These are phyloP conservation scores for Chionis minor DNA, from an alignment of 2,113 vertebrate species.

Conservation along the genomic window DNA sequence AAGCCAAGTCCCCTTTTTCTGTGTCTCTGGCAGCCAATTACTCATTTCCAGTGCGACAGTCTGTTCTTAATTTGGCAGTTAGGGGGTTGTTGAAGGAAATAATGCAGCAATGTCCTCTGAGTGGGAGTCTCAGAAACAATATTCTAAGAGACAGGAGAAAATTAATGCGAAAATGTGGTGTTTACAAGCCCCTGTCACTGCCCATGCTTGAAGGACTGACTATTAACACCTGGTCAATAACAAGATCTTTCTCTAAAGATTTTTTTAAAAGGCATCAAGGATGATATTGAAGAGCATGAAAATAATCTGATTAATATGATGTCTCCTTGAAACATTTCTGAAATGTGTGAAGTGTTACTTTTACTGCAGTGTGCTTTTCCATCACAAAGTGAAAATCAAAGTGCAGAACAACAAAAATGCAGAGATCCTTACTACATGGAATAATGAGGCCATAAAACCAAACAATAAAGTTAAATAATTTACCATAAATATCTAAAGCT, in stretches of 20 bases:
- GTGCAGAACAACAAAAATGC: conserved; percentile 68
- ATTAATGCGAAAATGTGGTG: not conserved
- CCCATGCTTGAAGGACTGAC: conserved; percentile 42
- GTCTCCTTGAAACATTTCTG: conserved; percentile 38
- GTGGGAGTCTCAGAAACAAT: not conserved
- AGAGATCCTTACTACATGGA: conserved; percentile 63
- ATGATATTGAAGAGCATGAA: not conserved
- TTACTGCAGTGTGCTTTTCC: conserved; percentile 17
- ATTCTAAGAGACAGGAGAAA: not conserved
- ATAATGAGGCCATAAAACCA: conserved; percentile 76
- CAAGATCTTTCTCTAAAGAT: not conserved
- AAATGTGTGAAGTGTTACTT: conserved; percentile 5
- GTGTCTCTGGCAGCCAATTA: not conserved
- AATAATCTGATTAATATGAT: conserved; percentile 16
- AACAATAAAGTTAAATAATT: conserved; percentile 83
- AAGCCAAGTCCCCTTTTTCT: not conserved
- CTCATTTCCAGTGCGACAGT: not conserved
- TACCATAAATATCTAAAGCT: conserved; percentile 80
- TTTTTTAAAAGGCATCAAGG: not conserved
- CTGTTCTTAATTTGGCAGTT: not conserved
- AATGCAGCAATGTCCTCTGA: conserved; percentile 7
- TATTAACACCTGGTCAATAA: conserved; percentile 29
- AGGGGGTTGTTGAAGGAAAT: not conserved
- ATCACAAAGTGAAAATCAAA: conserved; percentile 68
- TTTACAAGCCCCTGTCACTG: not conserved